Evolutionary conservation across 2,888 invertebrate species (phyloP).

Genomic region (Cremastobaeus sp.): DNA sequence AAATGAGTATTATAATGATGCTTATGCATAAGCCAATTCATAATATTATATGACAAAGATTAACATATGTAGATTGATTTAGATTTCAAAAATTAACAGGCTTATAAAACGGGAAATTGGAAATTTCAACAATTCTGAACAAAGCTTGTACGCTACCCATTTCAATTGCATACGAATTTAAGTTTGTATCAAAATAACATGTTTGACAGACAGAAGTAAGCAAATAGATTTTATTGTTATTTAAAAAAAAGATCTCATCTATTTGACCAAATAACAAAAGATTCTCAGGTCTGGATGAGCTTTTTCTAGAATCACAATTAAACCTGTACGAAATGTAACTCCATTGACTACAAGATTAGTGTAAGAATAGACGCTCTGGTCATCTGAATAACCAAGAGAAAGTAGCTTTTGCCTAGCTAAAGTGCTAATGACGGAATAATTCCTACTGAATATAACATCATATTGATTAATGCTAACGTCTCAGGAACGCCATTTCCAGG

Average conservation of each 20-base stretch:
- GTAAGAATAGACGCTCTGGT: slow-evolving; percentile 14
- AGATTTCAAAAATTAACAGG: too few species aligned
- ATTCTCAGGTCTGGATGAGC: not conserved
- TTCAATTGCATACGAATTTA: too few species aligned
- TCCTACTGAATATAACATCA: too few species aligned
- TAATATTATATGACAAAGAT: too few species aligned
- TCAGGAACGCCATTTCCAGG: slow-evolving; percentile 48
- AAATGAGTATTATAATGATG: too few species aligned
- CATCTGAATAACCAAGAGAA: slow-evolving; percentile 8
- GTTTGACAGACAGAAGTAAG: slow-evolving; percentile 23
- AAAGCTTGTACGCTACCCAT: too few species aligned
- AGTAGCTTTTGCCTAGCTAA: slow-evolving; percentile 11
- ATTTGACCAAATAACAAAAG: slow-evolving; percentile 33
- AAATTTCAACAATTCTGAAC: too few species aligned
- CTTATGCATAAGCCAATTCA: too few species aligned
- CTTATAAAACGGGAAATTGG: too few species aligned
- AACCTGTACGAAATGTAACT: slow-evolving; percentile 19
- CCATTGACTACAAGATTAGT: slow-evolving; percentile 22
- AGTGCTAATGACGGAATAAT: not conserved
- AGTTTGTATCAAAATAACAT: slow-evolving; percentile 15
- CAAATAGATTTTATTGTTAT: slow-evolving; percentile 26
- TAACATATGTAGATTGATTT: too few species aligned
- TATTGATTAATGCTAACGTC: slow-evolving; percentile 47
- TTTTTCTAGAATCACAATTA: slow-evolving; percentile 33
- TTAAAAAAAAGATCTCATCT: slow-evolving; percentile 27